Percentiles rank a stretch among this genome's conserved stretches.
Evolutionary conservation across 1,140 invertebrate genomes (phyloP).

Genomic region (Drosophila kohkoa): DNA sequence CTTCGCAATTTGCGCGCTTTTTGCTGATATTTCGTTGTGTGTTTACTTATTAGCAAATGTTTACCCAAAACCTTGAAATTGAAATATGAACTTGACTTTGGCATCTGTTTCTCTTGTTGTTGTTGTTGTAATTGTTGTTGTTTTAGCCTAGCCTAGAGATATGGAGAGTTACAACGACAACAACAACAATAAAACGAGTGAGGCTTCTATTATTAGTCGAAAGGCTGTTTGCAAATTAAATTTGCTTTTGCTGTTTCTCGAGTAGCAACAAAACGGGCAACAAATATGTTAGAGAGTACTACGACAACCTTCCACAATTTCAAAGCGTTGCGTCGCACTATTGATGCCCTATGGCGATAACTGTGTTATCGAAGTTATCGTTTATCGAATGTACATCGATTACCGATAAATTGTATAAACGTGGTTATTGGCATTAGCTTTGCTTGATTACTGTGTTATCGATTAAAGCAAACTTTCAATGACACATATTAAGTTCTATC

Average conservation of each 20-base stretch:
- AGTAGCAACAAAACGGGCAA: slow-evolving; percentile 18
- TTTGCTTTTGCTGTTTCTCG: slow-evolving; percentile 31
- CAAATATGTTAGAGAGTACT: neutral
- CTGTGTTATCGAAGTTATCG: neutral
- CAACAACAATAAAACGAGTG: slow-evolving; percentile 25
- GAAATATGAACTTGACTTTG: slow-evolving; percentile 80
- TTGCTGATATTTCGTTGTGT: slow-evolving; percentile 44
- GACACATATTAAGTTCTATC: too few relatives aligned
- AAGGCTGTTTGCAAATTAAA: slow-evolving; percentile 57
- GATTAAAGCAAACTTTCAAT: too few relatives aligned
- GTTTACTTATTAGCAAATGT: slow-evolving; percentile 65
- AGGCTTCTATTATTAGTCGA: slow-evolving; percentile 32
- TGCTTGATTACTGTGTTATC: too few relatives aligned
- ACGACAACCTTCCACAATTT: neutral
- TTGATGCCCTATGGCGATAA: slow-evolving; percentile 9
- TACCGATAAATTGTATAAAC: too few relatives aligned
- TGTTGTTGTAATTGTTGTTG: slow-evolving; percentile 37
- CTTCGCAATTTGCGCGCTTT: slow-evolving; percentile 19
- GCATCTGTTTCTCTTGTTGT: slow-evolving; percentile 50
- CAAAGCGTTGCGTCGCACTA: slow-evolving; percentile 1
- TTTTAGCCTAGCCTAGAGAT: slow-evolving; percentile 59
- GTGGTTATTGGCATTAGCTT: too few relatives aligned
- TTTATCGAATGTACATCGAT: neutral
- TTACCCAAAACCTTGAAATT: slow-evolving; percentile 78
- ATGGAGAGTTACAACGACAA: slow-evolving; percentile 64